Base-by-base conservation (phyloP, 2,113 vertebrate genomes). In the Ploceus nigricollis region DNA sequence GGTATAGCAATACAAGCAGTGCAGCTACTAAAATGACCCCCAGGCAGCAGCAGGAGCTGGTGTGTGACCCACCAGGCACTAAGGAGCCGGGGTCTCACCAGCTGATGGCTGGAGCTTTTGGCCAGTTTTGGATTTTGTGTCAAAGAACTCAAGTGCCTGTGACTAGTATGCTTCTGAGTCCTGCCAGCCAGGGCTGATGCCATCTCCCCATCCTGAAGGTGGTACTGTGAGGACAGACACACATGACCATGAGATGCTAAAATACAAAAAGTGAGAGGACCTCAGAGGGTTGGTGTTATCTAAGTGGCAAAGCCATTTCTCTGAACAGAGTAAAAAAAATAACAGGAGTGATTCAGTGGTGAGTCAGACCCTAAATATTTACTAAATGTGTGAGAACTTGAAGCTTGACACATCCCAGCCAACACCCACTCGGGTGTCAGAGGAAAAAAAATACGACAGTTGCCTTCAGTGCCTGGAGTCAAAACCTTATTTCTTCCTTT, bases 281-380 rank as follows among this genome's bases (percentile, higher is more conserved):
- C 61, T 72, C 63, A 27, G 21, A n/a, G 30, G 24, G n/a, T 13
- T 78, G 56, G 37, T 4, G 2, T 71, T 54, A 44, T 60, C 51
- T 31, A 47, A 83, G 51, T 8, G 22, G 71, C 2, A 4, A 45
- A 88, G 76, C 15, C 75, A 54, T 35, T 88, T 44, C 68, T 90
- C 44, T 7, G 9, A 70, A 70, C 1, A 70, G 35, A 77, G 54
- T 15, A 1, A 66, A 83, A 82, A 63, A 88, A 82, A 77, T 35
- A 88, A 57, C 0, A 0, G 14, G 50, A 85, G 15, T 77, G 78
- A 81, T 88, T 86, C 88, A 87, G 64, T 22, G 16, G 35, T 94
- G 93, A 96, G 92, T 95, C 85, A 96, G 72, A 72, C 19, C 31
- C 56, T 75, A 96, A 95, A 87, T 81, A 94, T 95, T 96, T 93